phyloP scores from a whole-genome alignment of 2,888 invertebrate species.

The Clanis bilineata region DNA sequence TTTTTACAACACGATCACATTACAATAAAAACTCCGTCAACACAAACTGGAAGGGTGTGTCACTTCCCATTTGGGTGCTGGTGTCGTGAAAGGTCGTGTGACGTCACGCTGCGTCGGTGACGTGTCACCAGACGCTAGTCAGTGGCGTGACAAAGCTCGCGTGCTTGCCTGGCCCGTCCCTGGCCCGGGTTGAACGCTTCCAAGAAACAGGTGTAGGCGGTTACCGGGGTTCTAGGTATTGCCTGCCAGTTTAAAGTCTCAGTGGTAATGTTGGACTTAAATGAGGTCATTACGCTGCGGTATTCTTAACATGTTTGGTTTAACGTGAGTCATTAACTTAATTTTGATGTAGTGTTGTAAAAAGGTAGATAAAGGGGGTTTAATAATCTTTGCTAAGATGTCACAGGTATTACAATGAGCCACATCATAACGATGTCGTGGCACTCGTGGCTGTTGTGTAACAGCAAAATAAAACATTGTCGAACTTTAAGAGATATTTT shows the following conservation, averaged over 20 bases:
- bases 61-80: not conserved
- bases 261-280: not conserved
- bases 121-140: no score
- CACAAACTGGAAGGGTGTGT: constrained; percentile 1
- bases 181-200: constrained; percentile 5
- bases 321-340: not conserved
- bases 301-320: not conserved
- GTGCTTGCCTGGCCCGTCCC: constrained; percentile 24
- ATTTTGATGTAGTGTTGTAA: not conserved
- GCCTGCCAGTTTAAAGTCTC: not conserved
- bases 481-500: no score
- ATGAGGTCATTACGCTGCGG: not conserved
- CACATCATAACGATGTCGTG: no score
- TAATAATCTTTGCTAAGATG: no score
- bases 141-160: constrained; percentile 35
- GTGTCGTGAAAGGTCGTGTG: constrained; percentile 25
- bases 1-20: no score
- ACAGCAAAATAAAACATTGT: no score
- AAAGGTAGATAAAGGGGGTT: no score
- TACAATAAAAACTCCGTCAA: not conserved
- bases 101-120: constrained; percentile 50
- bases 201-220: constrained; percentile 10
- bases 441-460: no score
- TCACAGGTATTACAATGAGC: no score
- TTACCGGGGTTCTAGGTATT: not conserved